Percentiles rank a stretch among this genome's conserved stretches.
phyloP scores from a whole-genome alignment of 1,140 invertebrate genomes.

The Lepidostoma basale region DNA sequence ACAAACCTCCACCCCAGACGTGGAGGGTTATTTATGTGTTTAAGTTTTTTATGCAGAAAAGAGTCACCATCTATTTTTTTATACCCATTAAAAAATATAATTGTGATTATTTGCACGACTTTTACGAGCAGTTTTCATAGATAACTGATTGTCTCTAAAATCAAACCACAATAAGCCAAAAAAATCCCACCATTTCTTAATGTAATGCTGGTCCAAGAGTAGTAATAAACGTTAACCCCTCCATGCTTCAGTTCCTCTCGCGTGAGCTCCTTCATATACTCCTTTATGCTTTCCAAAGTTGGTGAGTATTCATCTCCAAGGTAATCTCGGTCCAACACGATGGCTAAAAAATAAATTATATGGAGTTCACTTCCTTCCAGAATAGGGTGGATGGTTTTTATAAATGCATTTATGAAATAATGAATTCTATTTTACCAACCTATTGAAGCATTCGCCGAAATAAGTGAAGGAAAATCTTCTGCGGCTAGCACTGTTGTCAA shows the following conservation, averaged over 20 bases:
- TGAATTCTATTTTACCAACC: conserved; percentile 56
- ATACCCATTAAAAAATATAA: no score
- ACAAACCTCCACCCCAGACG: no score
- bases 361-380: conserved; percentile 1
- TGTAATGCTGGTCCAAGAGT: conserved; percentile 67
- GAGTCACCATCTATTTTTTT: no score
- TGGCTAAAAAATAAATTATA: conserved; percentile 55
- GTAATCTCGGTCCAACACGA: conserved; percentile 68
- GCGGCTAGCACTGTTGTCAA: conserved; percentile 36
- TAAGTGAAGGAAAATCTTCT: conserved; percentile 72
- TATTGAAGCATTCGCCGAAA: conserved; percentile 71
- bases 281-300: conserved; percentile 63
- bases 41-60: no score
- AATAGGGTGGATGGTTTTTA: background rate
- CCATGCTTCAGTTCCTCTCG: conserved; percentile 67
- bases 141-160: no score
- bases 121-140: no score
- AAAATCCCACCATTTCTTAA: conserved; percentile 66
- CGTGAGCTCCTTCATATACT: conserved; percentile 64
- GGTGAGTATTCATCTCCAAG: conserved; percentile 63
- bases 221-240: conserved; percentile 68
- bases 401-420: background rate
- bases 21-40: no score
- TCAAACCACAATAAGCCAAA: background rate
- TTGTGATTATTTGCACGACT: no score